Evolutionary conservation across 1,140 invertebrate genomes (phyloP), one percentile per base, ranked within the genome.

Genomic region (Caenorhabditis brenneri): DNA sequence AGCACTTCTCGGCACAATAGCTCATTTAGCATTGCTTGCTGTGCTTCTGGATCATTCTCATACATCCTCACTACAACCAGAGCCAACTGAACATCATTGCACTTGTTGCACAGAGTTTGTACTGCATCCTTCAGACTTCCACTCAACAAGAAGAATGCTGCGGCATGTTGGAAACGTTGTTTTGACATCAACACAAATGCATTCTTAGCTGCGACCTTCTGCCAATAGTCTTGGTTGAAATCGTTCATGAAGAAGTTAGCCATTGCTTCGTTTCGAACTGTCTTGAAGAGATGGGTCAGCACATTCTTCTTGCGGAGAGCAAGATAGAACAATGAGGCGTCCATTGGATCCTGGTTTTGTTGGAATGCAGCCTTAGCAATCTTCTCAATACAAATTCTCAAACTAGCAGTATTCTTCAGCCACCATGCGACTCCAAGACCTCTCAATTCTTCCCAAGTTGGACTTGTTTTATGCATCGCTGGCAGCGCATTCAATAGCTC

Each of bases 231-330:
- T 91, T 97, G 94, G 1, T 92, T 91, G 89, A 99, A 99, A 90
- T 99, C 96, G 90, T 99, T 96, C 10, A 94, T 92, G 91, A 99
- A 99, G 92, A 99, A 99, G 3, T 93, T 91, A 0, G 95, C 95
- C 97, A 99, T 99, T 88, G 95, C 94, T 12, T 95, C 94, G 89
- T 99, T 95, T 12, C 94, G 91, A 79, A 95, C 94, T 22, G 92
- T 92, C 87, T 87, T 93, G 91, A 96, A 99, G 5, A 99, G 91
- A 4, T 96, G 97, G 95, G 96, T 98, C 0, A 99, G 93, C 7
- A 99, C 92, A 89, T 94, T 97, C 89, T 99, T 98, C 92, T 99
- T 99, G 91, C 95, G 97, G 96, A 99, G 97, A 5, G 97, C 97
- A 79, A 99, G 92, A 91, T 99, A 99, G 91, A 96, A 99, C 15